These are phyloP conservation scores for Tetrapedia diversipes DNA, from an alignment of 2,888 invertebrate genomes.

Conservation along the genomic window DNA sequence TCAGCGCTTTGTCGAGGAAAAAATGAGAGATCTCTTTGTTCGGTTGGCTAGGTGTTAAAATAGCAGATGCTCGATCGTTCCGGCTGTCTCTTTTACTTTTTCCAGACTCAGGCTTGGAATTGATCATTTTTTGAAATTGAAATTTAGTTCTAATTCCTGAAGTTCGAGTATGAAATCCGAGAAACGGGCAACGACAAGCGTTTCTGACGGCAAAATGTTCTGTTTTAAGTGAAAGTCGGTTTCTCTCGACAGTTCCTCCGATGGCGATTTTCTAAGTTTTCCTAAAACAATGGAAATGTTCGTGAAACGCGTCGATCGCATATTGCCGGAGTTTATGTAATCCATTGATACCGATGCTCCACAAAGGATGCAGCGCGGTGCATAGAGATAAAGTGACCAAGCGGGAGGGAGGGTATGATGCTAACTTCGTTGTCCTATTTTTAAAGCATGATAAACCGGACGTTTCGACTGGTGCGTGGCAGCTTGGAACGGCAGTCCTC, in stretches of 20 bases:
- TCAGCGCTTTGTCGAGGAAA: too few relatives aligned
- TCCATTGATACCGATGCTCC: constrained; percentile 32
- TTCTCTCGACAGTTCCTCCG: not conserved
- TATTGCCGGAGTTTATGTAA: constrained; percentile 59
- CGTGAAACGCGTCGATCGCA: not conserved
- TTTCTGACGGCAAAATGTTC: too few relatives aligned
- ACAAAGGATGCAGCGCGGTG: constrained; percentile 31
- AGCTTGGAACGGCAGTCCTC: not conserved
- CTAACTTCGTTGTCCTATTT: constrained; percentile 27
- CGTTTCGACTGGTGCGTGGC: not conserved
- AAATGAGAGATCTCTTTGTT: too few relatives aligned
- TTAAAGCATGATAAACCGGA: constrained; percentile 27
- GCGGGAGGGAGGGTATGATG: constrained; percentile 8
- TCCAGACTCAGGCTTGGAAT: too few relatives aligned
- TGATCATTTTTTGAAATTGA: too few relatives aligned
- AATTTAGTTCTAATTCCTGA: too few relatives aligned
- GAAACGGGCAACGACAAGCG: too few relatives aligned
- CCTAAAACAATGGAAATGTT: not conserved
- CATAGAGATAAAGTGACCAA: constrained; percentile 30
- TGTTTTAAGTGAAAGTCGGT: too few relatives aligned
- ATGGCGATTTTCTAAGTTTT: not conserved
- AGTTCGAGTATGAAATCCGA: too few relatives aligned
- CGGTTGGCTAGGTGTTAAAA: too few relatives aligned
- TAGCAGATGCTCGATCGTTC: too few relatives aligned
- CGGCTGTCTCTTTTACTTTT: too few relatives aligned